Evolutionary conservation across 2,888 invertebrate species (phyloP).

Genomic region (Anoncus sp.): DNA sequence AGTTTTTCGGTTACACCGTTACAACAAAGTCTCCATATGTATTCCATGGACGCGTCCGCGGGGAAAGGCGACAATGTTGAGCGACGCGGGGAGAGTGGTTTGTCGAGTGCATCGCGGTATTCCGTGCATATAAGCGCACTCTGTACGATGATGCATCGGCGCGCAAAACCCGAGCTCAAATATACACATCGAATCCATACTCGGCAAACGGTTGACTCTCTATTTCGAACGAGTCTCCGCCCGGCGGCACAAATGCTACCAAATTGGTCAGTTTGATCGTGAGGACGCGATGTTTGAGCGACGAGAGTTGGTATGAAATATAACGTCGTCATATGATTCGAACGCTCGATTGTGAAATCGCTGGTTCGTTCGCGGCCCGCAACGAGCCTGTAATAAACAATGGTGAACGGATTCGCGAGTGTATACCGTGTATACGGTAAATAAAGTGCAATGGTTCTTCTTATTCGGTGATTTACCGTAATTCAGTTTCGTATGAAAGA

Average conservation of each 20-base stretch:
- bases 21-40: no score
- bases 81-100: constrained; percentile 22
- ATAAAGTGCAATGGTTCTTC: not conserved
- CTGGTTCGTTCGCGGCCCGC: constrained; percentile 47
- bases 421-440: not conserved
- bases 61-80: constrained; percentile 19
- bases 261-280: constrained; percentile 21
- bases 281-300: constrained; percentile 7
- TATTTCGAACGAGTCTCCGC: not conserved
- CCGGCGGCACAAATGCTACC: not conserved
- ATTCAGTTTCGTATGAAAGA: not conserved
- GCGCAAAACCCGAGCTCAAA: not conserved
- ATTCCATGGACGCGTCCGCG: not conserved
- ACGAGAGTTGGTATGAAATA: constrained; percentile 67
- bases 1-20: no score
- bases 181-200: not conserved
- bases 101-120: constrained; percentile 30
- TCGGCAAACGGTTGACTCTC: constrained; percentile 36
- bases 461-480: no score
- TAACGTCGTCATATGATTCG: constrained; percentile 76
- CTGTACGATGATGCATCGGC: no score
- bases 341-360: constrained; percentile 75
- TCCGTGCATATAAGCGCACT: constrained; percentile 2
- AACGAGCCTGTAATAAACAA: constrained; percentile 69
- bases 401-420: constrained; percentile 58